These are phyloP conservation scores for Vannuccia rotundouncinata DNA, from an alignment of 2,888 invertebrate genomes.

Conservation along the genomic window DNA sequence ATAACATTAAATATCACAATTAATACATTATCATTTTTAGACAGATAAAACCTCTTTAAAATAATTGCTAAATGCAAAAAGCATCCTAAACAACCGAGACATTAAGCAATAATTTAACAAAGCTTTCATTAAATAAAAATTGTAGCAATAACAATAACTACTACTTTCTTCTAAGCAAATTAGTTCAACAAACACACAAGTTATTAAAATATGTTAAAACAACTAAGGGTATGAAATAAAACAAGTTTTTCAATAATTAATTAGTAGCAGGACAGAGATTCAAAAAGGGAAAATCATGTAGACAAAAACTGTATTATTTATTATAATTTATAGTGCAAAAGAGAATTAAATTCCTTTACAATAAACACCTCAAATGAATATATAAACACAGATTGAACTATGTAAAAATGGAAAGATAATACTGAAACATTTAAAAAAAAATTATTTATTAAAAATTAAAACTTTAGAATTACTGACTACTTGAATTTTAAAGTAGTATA, in stretches of 20 bases:
- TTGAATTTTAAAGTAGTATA: no score
- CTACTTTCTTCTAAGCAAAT: no score
- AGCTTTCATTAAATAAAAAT: no score
- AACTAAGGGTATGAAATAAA: neutral
- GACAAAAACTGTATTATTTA: neutral
- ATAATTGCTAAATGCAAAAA: neutral
- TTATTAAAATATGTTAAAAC: neutral
- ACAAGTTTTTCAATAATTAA: neutral
- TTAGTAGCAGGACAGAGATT: conserved; percentile 6
- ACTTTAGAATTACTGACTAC: no score
- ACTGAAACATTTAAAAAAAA: neutral
- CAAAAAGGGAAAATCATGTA: conserved; percentile 2
- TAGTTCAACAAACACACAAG: neutral
- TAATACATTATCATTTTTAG: no score
- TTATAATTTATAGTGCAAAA: neutral
- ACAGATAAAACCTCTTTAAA: neutral
- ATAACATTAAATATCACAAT: no score
- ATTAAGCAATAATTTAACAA: no score
- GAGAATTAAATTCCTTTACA: neutral
- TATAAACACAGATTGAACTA: neutral
- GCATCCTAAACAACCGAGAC: no score
- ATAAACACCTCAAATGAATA: neutral
- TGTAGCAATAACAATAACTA: no score
- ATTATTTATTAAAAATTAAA: neutral
- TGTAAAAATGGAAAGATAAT: neutral